Conservation (phyloP, 92 coral and sea anemone species). For the Scolanthus callimorphus region DNA sequence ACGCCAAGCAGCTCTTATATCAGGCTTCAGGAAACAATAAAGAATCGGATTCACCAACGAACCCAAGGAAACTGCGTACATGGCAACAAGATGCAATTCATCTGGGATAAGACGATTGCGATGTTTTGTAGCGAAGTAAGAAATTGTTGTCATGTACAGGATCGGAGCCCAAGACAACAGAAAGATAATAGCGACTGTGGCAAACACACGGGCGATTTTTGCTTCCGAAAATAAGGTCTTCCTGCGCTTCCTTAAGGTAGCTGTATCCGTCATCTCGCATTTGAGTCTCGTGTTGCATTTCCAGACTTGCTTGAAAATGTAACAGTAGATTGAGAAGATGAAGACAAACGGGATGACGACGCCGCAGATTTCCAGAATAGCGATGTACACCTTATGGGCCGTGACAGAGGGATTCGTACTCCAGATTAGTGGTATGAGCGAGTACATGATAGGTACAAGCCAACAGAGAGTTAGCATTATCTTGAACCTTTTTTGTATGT, state of each 20-base stretch:
- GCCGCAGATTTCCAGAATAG: conserved; percentile 35
- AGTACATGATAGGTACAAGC: conserved; percentile 14
- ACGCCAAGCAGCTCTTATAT: conserved; percentile 21
- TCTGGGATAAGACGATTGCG: conserved; percentile 24
- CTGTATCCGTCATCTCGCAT: conserved; percentile 16
- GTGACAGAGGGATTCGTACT: not conserved
- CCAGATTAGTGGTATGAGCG: conserved; percentile 44
- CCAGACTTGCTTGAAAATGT: conserved; percentile 47
- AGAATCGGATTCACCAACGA: conserved; percentile 45
- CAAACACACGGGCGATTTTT: conserved; percentile 38
- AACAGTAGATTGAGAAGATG: conserved; percentile 34
- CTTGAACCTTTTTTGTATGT: conserved; percentile 24
- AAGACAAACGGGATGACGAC: conserved; percentile 37
- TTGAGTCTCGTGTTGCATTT: conserved; percentile 34
- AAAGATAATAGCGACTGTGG: conserved; percentile 30
- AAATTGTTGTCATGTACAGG: conserved; percentile 36
- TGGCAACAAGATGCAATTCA: conserved; percentile 1
- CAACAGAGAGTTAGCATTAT: conserved; percentile 28
- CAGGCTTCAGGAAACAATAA: conserved; percentile 58
- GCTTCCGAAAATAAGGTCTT: conserved; percentile 20
- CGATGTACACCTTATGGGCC: conserved; percentile 36
- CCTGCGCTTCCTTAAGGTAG: not conserved
- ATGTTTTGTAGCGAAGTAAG: conserved; percentile 11
- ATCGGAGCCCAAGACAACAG: conserved; percentile 48
- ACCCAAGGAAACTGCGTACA: conserved; percentile 34